phyloP scores from a whole-genome alignment of 2,113 vertebrate genomes.

The Cyprichromis sp. region DNA sequence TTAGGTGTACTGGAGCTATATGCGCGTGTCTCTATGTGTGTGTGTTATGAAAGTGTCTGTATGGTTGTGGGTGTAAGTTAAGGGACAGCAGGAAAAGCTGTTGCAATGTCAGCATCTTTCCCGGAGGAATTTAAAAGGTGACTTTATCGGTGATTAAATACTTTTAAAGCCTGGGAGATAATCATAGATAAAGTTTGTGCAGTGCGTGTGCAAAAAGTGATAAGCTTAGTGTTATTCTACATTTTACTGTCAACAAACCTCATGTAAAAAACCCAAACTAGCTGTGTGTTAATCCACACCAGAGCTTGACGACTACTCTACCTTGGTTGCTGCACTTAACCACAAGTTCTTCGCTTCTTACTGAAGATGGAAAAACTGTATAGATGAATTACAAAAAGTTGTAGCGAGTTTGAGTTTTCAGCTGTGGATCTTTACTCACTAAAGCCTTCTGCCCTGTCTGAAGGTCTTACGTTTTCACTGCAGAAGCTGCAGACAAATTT shows the following conservation, averaged over 20 bases:
- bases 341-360: neutral
- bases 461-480: neutral
- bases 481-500: neutral
- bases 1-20: neutral
- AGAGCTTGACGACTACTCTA: neutral
- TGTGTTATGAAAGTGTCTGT: neutral
- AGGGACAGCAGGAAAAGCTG: neutral
- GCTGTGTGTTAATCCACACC: neutral
- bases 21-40: neutral
- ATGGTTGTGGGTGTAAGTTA: neutral
- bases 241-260: neutral
- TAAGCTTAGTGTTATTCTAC: neutral
- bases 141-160: constrained; percentile 1
- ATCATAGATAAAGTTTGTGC: neutral
- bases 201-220: neutral
- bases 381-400: neutral
- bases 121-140: neutral
- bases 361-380: neutral
- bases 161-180: neutral
- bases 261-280: neutral
- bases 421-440: neutral
- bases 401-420: neutral
- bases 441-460: neutral
- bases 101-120: neutral
- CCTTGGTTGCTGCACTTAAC: neutral